Evolutionary conservation across 2,797 vertebrate genomes (phyloP).

Genomic region (Argyrosomus regius): DNA sequence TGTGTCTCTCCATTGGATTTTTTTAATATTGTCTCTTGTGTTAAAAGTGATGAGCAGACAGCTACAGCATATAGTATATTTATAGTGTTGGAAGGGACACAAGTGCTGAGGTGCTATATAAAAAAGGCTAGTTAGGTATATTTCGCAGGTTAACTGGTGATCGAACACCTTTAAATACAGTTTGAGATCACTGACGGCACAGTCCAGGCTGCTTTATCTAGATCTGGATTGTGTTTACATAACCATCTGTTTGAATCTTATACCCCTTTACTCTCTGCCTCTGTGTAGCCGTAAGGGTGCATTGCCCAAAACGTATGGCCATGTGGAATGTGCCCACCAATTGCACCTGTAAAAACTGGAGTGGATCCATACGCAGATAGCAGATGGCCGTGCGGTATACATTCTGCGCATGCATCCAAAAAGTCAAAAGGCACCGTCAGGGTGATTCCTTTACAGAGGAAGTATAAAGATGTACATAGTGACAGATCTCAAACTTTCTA

Average conservation of each 20-base stretch:
- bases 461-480: neutral
- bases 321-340: neutral
- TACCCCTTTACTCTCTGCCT: neutral
- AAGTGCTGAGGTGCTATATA: neutral
- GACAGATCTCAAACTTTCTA: neutral
- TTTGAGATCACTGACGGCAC: neutral
- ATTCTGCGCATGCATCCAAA: neutral
- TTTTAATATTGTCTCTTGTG: constrained; percentile 2
- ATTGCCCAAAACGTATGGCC: neutral
- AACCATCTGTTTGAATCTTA: neutral
- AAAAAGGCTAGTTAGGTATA: neutral
- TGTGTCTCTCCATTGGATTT: constrained; percentile 20
- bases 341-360: neutral
- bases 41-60: constrained; percentile 23
- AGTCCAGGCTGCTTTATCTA: neutral
- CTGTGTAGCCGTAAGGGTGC: neutral
- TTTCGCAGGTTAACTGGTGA: neutral
- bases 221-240: neutral
- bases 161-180: neutral
- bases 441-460: neutral
- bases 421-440: neutral
- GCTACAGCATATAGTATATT: neutral
- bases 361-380: neutral
- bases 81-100: no score
- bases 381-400: neutral